A percentile compares a stretch with the other conserved stretches of the same genome.
Evolutionary conservation across 2,113 vertebrate species (phyloP).

Genomic region (Oxygymnocypris stewartii): DNA sequence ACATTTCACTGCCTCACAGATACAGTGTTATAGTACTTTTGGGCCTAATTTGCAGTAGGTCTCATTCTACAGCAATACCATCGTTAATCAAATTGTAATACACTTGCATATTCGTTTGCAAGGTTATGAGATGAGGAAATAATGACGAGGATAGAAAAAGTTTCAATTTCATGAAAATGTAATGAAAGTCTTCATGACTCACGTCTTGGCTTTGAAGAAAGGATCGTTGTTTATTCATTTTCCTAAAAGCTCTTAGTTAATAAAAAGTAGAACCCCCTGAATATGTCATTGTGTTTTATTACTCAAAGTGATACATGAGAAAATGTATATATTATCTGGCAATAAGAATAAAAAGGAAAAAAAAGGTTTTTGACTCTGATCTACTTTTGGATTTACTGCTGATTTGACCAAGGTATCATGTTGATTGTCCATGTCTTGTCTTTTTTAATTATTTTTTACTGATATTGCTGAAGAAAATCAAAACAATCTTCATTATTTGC

Average conservation of each 20-base stretch:
- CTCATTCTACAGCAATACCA: background rate
- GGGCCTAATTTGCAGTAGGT: background rate
- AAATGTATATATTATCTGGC: background rate
- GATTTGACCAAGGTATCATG: background rate
- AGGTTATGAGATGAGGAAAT: background rate
- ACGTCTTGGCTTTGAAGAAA: background rate
- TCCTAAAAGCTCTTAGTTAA: background rate
- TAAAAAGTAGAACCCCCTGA: background rate
- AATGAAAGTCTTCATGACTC: background rate
- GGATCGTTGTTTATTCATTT: background rate
- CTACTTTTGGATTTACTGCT: background rate
- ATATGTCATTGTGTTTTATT: background rate
- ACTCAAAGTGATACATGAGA: background rate
- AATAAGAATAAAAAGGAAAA: background rate
- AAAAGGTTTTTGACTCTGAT: background rate
- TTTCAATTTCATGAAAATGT: background rate
- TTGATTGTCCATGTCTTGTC: background rate
- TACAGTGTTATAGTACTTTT: conserved; percentile 7
- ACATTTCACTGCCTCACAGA: background rate
- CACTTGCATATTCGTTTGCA: background rate
- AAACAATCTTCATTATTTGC: conserved; percentile 55
- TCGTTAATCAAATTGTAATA: background rate
- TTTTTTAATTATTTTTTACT: background rate
- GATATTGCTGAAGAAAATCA: conserved; percentile 5
- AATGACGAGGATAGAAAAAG: no score